Evolutionary conservation across 2,797 vertebrate genomes (phyloP), one percentile per base, ranked within the genome.

Genomic region (Arvicola amphibius): DNA sequence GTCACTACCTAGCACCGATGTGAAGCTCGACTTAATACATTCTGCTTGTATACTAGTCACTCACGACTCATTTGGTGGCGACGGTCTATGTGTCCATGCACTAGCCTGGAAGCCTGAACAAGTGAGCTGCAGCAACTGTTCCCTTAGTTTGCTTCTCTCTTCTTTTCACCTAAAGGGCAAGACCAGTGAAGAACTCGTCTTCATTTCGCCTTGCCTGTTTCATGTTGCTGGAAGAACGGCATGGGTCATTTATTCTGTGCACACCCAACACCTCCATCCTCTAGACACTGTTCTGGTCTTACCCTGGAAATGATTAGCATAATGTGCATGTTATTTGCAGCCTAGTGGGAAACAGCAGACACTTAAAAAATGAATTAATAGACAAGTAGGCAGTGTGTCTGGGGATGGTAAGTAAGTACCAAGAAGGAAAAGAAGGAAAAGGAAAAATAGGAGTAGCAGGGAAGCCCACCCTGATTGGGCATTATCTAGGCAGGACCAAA

Each of bases 171-270:
- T 53, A 80, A 19, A 34, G 59, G 40, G 37, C 23, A 71, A 37
- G 29, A 27, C 9, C 92, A 37, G 43, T 71, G 51, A 51, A 90
- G 4, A 84, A 2, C 1, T n/a, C n/a, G n/a, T n/a, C n/a, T n/a
- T n/a, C n/a, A n/a, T n/a, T n/a, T n/a, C n/a, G n/a, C 29, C 9
- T 94, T 85, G 51, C 7, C 67, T 63, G 5, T 90, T 84, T 96
- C 14, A 2, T 90, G 43, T 6, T 94, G 63, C 48, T 84, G 56
- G 88, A 29, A 84, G 10, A 46, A 65, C 56, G 8, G 46, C 67
- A 37, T 27, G 19, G 63, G 46, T 21, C 25, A 83, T 48, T 90
- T 13, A 87, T 78, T 85, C 69, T 81, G 71, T n/a, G 81, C 78
- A 73, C 76, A 69, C 6, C 63, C n/a, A 80, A 65, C 21, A 6